Evolutionary conservation across 1,140 invertebrate genomes (phyloP), one percentile per base, ranked within the genome.

Genomic region (Bombus affinis): DNA sequence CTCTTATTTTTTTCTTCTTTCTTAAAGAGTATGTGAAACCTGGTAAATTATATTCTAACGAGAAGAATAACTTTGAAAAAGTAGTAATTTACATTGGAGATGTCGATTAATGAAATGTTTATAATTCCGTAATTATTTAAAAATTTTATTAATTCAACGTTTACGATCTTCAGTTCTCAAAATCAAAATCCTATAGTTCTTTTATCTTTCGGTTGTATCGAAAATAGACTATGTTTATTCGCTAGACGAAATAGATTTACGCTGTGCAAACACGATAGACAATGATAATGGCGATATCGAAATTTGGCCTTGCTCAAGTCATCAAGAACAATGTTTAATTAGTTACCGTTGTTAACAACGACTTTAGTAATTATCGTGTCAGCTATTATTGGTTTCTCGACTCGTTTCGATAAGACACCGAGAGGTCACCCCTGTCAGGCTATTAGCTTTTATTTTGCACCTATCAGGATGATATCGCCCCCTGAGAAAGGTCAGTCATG

Each of bases 381-480:
- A 47, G 59, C 66, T 85, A 72, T 72, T 77, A 81, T 75, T 89
- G 80, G 82, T 68, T 35, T 78, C 65, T 37, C 0, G 80, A 70
- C 70, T 68, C 12, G 47, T 62, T 70, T 37, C 8, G 88, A 89
- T 83, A 86, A 89, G 77, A 53, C 42, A 12, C 39, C 37, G 65
- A 71, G 74, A 18, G 83, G 83, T 70, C 82, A 85, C 62, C 9
- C 75, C 28, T 62, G 65, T 28, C 57, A 35, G 83, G 28, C 78
- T 57, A 42, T 81, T 81, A 66, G 37, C 66, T 75, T 88, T 88
- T 77, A 85, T 86, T 81, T 78, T 18, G 22, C 65, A 86, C 59
- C 84, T 89, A 89, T 89, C 88, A 47, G 80, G 42, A 62, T 65
- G 83, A 89, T 89, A 89, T 89, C 87, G 79, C 42, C 75, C 87